A percentile compares a stretch with the other conserved stretches of the same genome.
Conservation (phyloP, 2,113 vertebrate genomes). For the Andinoacara biseriatus region DNA sequence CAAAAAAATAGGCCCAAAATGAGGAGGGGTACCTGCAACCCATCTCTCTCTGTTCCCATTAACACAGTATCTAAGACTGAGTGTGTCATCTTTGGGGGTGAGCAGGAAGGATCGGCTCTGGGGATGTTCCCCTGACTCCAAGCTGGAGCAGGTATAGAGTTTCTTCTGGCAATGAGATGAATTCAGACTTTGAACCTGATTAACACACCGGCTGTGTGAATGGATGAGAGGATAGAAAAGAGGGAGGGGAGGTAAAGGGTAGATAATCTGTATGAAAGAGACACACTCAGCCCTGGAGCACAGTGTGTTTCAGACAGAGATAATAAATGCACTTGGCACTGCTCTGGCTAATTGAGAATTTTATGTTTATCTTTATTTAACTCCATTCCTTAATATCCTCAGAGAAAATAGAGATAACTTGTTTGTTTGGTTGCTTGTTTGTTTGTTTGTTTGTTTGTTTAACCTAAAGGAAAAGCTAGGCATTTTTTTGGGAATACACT, state of each 20-base stretch:
- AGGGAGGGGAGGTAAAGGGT: constrained; percentile 27
- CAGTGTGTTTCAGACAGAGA: constrained; percentile 19
- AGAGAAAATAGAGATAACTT: background rate
- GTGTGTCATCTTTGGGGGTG: constrained; percentile 40
- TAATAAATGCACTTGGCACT: constrained; percentile 41
- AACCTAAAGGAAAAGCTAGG: background rate
- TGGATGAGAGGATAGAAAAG: constrained; percentile 37
- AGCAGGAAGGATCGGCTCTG: constrained; percentile 50
- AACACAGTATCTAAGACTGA: constrained; percentile 48
- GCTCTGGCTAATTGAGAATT: constrained; percentile 19
- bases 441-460: background rate
- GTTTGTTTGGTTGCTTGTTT: no score
- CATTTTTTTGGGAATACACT: background rate
- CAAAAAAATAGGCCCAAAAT: constrained; percentile 27
- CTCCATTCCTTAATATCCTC: background rate
- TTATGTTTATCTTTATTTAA: constrained; percentile 13
- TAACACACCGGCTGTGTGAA: constrained; percentile 45
- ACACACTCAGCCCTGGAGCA: constrained; percentile 17
- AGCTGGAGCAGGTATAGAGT: constrained; percentile 57
- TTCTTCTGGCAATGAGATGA: constrained; percentile 53
- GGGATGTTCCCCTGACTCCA: constrained; percentile 37
- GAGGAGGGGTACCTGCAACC: background rate
- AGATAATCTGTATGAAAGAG: constrained; percentile 49
- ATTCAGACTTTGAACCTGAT: constrained; percentile 67
- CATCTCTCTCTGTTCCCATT: constrained; percentile 14